Conservation (phyloP, 2,797 vertebrate genomes). For the Bovichtus variegatus region DNA sequence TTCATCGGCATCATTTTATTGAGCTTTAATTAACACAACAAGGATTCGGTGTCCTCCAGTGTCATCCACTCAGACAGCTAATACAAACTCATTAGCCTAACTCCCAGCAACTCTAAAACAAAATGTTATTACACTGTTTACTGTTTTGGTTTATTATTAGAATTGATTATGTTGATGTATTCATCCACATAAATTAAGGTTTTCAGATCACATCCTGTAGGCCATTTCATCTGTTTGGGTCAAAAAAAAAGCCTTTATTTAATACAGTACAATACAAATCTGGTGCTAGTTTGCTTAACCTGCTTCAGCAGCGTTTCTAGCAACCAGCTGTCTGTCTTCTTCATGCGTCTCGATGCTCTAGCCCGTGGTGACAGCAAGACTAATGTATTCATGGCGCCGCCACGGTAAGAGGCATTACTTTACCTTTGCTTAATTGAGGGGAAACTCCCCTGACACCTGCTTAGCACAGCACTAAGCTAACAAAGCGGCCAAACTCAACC, state of each 20-base stretch:
- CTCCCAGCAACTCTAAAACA: constrained; percentile 39
- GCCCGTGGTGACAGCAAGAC: constrained; percentile 77
- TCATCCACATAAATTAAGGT: constrained; percentile 26
- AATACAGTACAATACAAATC: background rate
- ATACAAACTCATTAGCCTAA: constrained; percentile 65
- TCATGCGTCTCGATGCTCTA: constrained; percentile 42
- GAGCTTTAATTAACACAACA: constrained; percentile 75
- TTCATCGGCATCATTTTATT: constrained; percentile 66
- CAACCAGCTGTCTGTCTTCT: constrained; percentile 71
- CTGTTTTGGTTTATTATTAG: constrained; percentile 28
- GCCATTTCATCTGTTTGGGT: constrained; percentile 12
- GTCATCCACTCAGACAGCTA: constrained; percentile 60
- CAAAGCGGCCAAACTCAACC: constrained; percentile 69
- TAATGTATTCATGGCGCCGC: constrained; percentile 82
- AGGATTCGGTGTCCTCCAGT: constrained; percentile 69
- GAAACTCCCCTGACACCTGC: constrained; percentile 86
- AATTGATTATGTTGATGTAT: constrained; percentile 42
- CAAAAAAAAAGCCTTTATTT: constrained; percentile 27
- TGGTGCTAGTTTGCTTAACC: constrained; percentile 48
- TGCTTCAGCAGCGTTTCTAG: constrained; percentile 26
- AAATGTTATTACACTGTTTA: constrained; percentile 37
- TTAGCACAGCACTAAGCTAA: constrained; percentile 70
- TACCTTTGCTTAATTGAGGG: constrained; percentile 89
- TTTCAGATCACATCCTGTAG: constrained; percentile 32
- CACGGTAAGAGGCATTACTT: constrained; percentile 82